phyloP scores from a whole-genome alignment of 2,113 vertebrate species.

The Penelope pileata region DNA sequence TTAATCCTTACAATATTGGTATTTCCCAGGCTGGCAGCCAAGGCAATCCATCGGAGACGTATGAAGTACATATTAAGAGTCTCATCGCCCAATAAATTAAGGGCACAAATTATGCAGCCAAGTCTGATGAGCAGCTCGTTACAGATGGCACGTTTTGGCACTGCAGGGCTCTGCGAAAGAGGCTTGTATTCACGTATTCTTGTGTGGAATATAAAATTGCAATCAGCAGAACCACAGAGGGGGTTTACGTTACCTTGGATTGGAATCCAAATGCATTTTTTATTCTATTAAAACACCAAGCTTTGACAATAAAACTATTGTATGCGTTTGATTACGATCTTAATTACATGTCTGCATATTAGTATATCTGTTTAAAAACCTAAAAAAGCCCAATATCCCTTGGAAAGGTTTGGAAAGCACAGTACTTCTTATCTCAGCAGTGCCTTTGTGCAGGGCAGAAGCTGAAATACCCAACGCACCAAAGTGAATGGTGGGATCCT shows the following conservation, averaged over 20 bases:
- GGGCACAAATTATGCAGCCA: not conserved
- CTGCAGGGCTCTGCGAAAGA: not conserved
- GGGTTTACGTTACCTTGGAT: constrained; percentile 6
- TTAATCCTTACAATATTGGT: constrained; percentile 23
- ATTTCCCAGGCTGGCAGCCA: constrained; percentile 20
- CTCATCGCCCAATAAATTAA: constrained; percentile 9
- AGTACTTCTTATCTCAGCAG: not conserved
- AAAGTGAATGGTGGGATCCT: not conserved
- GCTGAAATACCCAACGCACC: not conserved
- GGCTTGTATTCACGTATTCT: not conserved
- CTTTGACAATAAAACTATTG: constrained; percentile 10
- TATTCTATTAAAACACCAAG: constrained; percentile 16
- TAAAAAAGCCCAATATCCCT: not conserved
- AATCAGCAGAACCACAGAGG: not conserved
- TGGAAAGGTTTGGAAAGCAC: not conserved
- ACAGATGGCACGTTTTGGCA: not conserved
- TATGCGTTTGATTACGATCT: constrained; percentile 41
- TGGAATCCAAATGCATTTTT: constrained; percentile 3
- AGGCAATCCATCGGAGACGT: constrained; percentile 23
- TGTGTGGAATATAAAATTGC: not conserved
- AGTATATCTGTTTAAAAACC: not conserved
- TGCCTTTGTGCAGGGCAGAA: not conserved
- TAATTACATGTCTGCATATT: constrained; percentile 8
- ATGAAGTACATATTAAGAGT: not conserved
- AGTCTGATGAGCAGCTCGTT: not conserved